These are phyloP conservation scores for Glossosoma conforme DNA, from an alignment of 1,140 invertebrate genomes.

Conservation along the genomic window DNA sequence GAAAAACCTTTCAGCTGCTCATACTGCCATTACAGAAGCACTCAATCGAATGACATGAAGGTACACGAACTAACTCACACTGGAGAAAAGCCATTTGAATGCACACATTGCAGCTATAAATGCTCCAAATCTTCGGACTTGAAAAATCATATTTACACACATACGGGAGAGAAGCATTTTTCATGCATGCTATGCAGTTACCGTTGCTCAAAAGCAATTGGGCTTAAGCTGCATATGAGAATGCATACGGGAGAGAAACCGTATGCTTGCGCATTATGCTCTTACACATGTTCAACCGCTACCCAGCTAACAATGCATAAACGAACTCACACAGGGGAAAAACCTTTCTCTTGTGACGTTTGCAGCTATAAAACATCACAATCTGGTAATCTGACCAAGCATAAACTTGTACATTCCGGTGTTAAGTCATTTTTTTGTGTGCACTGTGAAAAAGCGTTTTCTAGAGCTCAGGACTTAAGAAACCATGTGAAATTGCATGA, in stretches of 20 bases:
- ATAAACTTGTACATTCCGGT: too few relatives aligned
- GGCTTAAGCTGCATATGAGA: too few relatives aligned
- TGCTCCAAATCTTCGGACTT: background rate
- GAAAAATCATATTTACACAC: background rate
- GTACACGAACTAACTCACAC: background rate
- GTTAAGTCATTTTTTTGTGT: too few relatives aligned
- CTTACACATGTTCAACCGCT: too few relatives aligned
- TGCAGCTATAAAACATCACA: too few relatives aligned
- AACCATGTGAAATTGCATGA: too few relatives aligned
- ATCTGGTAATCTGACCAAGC: too few relatives aligned
- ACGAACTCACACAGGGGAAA: background rate
- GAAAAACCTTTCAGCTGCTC: conserved; percentile 4
- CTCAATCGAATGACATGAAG: background rate
- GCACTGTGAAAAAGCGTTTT: too few relatives aligned
- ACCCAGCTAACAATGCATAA: too few relatives aligned
- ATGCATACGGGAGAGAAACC: too few relatives aligned
- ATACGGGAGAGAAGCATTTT: conserved; percentile 4
- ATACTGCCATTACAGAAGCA: background rate
- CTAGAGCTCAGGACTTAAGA: too few relatives aligned
- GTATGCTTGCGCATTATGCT: too few relatives aligned
- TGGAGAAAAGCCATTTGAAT: background rate
- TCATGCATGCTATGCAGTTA: background rate
- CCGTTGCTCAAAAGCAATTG: background rate
- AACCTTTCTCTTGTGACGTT: background rate
- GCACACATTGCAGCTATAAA: background rate